Percentiles rank a stretch among this genome's conserved stretches.
Conservation (phyloP, 2,113 vertebrate genomes). For the Anolis carolinensis region DNA sequence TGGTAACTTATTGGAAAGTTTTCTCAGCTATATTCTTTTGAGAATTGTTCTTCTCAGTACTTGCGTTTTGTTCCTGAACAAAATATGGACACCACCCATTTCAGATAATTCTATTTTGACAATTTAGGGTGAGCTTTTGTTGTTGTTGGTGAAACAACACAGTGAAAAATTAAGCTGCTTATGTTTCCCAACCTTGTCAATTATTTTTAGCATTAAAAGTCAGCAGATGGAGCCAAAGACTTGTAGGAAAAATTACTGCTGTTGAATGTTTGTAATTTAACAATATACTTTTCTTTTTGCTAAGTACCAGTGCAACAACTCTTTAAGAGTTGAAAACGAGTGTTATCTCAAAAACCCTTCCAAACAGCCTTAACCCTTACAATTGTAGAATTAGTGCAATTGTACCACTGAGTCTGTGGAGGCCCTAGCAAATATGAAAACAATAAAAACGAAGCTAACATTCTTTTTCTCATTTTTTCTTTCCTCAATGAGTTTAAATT, state of each 20-base stretch:
- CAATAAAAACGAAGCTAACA: background rate
- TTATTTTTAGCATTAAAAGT: conserved; percentile 74
- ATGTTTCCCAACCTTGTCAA: background rate
- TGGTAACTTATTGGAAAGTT: background rate
- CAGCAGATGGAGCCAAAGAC: conserved; percentile 85
- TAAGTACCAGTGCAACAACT: conserved; percentile 43
- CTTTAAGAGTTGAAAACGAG: conserved; percentile 9
- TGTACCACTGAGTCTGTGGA: background rate
- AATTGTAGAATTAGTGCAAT: background rate
- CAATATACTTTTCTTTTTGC: conserved; percentile 39
- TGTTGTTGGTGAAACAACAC: background rate
- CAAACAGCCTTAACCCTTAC: conserved; percentile 13
- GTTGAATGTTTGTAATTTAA: conserved; percentile 46
- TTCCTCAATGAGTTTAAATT: background rate
- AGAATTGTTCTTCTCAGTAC: background rate
- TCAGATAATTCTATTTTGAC: conserved; percentile 10
- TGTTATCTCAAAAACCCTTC: conserved; percentile 28
- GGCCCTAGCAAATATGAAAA: background rate
- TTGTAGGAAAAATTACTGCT: conserved; percentile 67
- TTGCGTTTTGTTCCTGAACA: too few relatives aligned
- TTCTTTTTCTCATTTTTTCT: conserved; percentile 11
- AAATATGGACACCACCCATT: background rate
- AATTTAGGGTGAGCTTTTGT: background rate
- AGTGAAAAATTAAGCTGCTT: background rate
- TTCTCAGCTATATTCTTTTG: background rate